These are phyloP conservation scores for Rhopalosiphum padi DNA, from an alignment of 1,140 invertebrate species.

Conservation along the genomic window DNA sequence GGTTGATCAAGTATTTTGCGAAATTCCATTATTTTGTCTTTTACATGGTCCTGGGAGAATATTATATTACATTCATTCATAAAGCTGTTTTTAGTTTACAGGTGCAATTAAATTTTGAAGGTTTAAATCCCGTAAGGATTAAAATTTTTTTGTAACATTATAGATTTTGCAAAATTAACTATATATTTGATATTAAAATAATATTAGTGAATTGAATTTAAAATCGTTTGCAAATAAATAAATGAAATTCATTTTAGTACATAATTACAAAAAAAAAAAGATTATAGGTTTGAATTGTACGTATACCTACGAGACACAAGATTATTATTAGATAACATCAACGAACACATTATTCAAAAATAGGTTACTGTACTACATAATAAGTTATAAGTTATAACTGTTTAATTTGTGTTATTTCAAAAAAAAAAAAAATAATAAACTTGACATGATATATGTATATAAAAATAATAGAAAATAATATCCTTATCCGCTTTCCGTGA, in stretches of 20 bases:
- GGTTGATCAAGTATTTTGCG: constrained; percentile 21
- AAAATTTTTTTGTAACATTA: neutral
- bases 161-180: neutral
- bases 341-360: neutral
- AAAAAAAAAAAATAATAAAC: neutral
- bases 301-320: neutral
- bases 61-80: constrained; percentile 23
- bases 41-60: neutral
- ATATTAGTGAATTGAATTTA: neutral
- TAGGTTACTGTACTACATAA: neutral
- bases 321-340: neutral
- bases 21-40: constrained; percentile 15
- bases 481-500: neutral
- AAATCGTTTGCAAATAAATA: neutral
- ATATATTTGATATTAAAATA: neutral
- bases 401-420: neutral
- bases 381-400: neutral
- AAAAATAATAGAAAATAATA: neutral
- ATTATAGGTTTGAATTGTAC: neutral
- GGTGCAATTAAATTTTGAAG: neutral
- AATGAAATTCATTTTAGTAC: neutral
- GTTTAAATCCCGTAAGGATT: neutral
- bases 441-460: neutral
- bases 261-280: neutral
- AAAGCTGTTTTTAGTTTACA: neutral